Percentiles rank a stretch among this genome's conserved stretches.
These are phyloP conservation scores for Crossaster papposus DNA, from an alignment of 53 echinoderm and acorn worm genomes.

Conservation along the genomic window DNA sequence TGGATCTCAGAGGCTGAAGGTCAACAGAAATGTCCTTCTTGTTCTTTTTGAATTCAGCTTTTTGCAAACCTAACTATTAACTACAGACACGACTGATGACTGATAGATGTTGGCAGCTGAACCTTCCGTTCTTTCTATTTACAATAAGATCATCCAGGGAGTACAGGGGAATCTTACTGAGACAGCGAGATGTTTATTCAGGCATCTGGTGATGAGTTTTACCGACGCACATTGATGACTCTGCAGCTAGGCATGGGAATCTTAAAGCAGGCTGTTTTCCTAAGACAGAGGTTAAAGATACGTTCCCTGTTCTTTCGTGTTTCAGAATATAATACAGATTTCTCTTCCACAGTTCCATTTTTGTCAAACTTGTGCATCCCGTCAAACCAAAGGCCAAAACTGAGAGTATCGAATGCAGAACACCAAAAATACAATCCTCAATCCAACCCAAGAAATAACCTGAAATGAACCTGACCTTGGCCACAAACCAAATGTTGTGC, in stretches of 20 bases:
- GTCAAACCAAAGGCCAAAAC: neutral
- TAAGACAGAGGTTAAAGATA: neutral
- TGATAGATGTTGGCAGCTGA: slow-evolving; percentile 1
- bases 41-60: too few relatives aligned
- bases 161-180: neutral
- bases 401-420: neutral
- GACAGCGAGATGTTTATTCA: slow-evolving; percentile 24
- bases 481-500: neutral
- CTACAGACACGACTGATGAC: neutral
- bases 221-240: neutral
- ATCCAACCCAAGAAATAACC: neutral
- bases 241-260: neutral
- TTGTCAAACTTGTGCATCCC: neutral
- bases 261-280: neutral
- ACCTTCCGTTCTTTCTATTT: neutral
- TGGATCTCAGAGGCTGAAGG: too few relatives aligned
- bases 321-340: too few relatives aligned
- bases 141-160: slow-evolving; percentile 37
- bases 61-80: too few relatives aligned
- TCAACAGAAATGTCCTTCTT: too few relatives aligned
- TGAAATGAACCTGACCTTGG: slow-evolving; percentile 15
- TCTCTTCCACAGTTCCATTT: too few relatives aligned
- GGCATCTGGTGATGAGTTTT: slow-evolving; percentile 1
- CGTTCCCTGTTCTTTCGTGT: too few relatives aligned
- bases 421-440: neutral